Conservation (phyloP, 2,797 vertebrate species). For the Mycteria americana region DNA sequence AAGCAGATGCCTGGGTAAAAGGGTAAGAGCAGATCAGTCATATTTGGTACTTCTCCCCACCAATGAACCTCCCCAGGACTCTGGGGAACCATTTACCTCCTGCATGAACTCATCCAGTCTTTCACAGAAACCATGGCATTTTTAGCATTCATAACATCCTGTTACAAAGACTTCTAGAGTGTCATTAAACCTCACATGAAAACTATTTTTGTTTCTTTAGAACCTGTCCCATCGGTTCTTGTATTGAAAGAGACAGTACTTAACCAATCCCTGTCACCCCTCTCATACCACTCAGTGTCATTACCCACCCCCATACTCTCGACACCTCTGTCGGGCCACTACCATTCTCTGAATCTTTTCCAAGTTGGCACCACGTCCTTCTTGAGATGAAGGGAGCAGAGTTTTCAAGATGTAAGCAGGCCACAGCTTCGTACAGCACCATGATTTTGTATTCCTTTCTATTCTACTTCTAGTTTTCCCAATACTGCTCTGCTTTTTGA, state of each 20-base stretch:
- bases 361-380: not conserved
- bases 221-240: not conserved
- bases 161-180: not conserved
- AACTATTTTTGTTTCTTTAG: not conserved
- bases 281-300: not conserved
- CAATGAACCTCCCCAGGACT: not conserved
- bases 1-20: not conserved
- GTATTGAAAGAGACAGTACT: not conserved
- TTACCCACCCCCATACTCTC: not conserved
- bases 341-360: not conserved
- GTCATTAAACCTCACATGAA: not conserved
- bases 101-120: not conserved
- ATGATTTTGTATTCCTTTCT: not conserved
- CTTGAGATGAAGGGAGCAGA: not conserved
- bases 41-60: not conserved
- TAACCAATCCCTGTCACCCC: not conserved
- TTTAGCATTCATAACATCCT: not conserved
- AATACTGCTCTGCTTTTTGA: not conserved
- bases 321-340: not conserved
- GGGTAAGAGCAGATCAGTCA: not conserved
- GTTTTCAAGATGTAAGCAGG: not conserved
- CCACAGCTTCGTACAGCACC: not conserved
- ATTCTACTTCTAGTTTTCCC: not conserved
- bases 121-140: not conserved
- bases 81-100: not conserved